Conservation (phyloP, 2,888 invertebrate genomes). For the Antheraea yamamai region DNA sequence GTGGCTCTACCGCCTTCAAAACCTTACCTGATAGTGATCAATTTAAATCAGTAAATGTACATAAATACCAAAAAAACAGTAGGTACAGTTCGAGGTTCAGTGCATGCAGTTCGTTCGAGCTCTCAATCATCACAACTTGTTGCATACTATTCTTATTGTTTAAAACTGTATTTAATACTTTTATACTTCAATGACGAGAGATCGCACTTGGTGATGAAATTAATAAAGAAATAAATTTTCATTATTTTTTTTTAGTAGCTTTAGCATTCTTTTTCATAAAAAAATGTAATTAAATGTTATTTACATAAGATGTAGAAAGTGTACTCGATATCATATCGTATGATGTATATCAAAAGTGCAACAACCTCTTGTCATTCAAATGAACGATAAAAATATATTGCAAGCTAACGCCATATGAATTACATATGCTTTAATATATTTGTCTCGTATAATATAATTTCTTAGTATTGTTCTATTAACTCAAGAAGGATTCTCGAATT, state of each 20-base stretch:
- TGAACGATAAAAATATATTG: constrained; percentile 23
- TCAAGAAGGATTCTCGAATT: neutral
- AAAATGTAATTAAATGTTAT: neutral
- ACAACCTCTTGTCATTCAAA: constrained; percentile 32
- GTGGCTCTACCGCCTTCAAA: no score
- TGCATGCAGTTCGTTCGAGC: no score
- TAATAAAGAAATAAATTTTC: neutral
- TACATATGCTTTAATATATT: neutral
- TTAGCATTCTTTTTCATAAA: neutral
- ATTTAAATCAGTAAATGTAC: no score
- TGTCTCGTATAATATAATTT: neutral
- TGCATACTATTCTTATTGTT: no score
- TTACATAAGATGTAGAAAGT: neutral
- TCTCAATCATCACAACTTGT: no score
- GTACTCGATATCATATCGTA: constrained; percentile 4
- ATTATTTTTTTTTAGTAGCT: neutral
- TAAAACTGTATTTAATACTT: neutral
- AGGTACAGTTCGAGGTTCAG: no score
- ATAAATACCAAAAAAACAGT: no score
- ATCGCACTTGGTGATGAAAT: neutral
- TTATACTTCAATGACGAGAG: neutral
- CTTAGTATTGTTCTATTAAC: neutral
- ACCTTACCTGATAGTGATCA: no score
- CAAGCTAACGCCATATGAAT: neutral
- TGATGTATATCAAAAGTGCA: constrained; percentile 29